Evolutionary conservation across 2,113 vertebrate species (phyloP).

Genomic region (Nothocercus julius): DNA sequence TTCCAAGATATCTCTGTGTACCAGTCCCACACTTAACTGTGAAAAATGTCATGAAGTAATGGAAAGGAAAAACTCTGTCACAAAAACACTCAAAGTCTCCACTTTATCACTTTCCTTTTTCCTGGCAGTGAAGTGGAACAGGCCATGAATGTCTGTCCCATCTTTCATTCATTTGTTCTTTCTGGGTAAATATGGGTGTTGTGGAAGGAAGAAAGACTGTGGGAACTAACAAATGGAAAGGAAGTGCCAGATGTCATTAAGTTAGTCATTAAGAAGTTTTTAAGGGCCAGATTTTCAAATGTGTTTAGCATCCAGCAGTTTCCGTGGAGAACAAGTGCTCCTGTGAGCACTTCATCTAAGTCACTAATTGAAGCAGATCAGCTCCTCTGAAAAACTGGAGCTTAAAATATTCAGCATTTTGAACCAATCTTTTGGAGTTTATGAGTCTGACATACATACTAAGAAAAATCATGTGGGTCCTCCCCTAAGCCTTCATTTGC

Average conservation of each 20-base stretch:
- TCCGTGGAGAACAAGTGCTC: slow-evolving; percentile 9
- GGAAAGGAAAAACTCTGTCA: slow-evolving; percentile 37
- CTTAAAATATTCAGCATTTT: not conserved
- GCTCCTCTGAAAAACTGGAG: slow-evolving; percentile 25
- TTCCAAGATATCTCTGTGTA: not conserved
- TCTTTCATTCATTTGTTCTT: not conserved
- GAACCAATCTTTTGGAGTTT: not conserved
- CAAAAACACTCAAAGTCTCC: not conserved
- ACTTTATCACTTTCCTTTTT: slow-evolving; percentile 48
- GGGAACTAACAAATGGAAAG: slow-evolving; percentile 6
- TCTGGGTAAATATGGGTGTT: not conserved
- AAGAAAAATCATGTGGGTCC: not conserved
- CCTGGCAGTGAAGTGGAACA: slow-evolving; percentile 9
- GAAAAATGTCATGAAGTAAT: slow-evolving; percentile 32
- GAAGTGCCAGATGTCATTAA: not conserved
- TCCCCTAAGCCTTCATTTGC: not conserved
- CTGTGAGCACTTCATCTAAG: slow-evolving; percentile 20
- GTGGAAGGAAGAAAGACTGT: not conserved
- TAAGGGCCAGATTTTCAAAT: slow-evolving; percentile 5
- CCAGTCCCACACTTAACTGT: not conserved
- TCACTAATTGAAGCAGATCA: not conserved
- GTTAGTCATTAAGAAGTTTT: slow-evolving; percentile 33
- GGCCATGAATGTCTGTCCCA: not conserved
- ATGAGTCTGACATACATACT: not conserved
- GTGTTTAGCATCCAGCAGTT: not conserved